Evolutionary conservation across 92 coral and sea anemone species (phyloP).

Genomic region (Phenganax marumi): DNA sequence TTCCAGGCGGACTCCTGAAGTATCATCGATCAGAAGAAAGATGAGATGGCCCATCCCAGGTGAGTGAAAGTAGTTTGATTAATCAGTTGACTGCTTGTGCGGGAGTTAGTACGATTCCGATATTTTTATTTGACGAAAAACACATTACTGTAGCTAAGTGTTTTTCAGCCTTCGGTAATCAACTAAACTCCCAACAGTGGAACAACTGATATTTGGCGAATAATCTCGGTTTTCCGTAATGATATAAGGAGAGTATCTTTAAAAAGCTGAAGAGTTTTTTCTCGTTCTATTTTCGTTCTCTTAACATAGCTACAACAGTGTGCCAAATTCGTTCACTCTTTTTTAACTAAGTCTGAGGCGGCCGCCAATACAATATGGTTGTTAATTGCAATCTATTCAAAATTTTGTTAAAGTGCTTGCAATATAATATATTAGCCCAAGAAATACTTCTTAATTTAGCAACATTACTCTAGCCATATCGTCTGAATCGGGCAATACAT

Average conservation of each 20-base stretch:
- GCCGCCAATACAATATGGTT: no score
- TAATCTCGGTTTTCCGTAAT: no score
- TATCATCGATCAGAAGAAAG: slow-evolving; percentile 5
- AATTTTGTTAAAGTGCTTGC: no score
- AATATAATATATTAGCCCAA: no score
- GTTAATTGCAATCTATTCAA: no score
- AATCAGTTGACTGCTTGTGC: background rate
- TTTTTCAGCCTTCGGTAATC: no score
- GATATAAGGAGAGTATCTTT: no score
- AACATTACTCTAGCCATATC: slow-evolving; percentile 44
- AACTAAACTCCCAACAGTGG: background rate
- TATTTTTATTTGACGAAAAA: background rate
- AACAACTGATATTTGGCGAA: background rate
- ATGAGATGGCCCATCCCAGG: slow-evolving; percentile 4
- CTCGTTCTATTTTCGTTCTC: no score
- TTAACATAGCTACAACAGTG: no score
- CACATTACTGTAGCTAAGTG: background rate
- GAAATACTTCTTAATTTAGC: slow-evolving; percentile 6
- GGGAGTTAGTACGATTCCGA: background rate
- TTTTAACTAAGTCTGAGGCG: no score
- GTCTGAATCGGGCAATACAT: slow-evolving; percentile 40
- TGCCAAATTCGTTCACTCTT: no score
- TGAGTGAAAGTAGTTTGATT: background rate
- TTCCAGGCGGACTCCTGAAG: background rate
- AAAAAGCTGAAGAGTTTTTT: no score